Evolutionary conservation across 30 jellyfish, hydroid and myxozoan species (phyloP), one percentile per base, ranked within the genome.

Genomic region (Sanderia malayensis): DNA sequence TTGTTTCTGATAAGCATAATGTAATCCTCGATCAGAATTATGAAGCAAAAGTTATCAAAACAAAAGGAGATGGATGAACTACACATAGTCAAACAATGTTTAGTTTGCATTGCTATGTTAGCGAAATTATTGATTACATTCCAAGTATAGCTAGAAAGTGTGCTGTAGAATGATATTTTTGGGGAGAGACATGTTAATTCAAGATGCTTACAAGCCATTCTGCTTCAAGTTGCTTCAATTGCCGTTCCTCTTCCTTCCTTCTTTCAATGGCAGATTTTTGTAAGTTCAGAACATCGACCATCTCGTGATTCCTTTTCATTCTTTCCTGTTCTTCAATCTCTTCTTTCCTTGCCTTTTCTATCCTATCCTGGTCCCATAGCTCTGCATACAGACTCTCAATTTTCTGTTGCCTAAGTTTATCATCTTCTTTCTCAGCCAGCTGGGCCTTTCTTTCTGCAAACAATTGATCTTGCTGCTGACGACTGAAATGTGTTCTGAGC

Each of bases 141-240:
- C n/a, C n/a, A n/a, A n/a, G n/a, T n/a, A n/a, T n/a, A n/a, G n/a
- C n/a, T n/a, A n/a, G n/a, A n/a, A n/a, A n/a, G n/a, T n/a, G n/a
- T n/a, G n/a, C n/a, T n/a, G n/a, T n/a, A n/a, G n/a, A n/a, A n/a
- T n/a, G n/a, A n/a, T n/a, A n/a, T n/a, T n/a, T n/a, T n/a, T n/a
- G n/a, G n/a, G n/a, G n/a, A n/a, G n/a, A n/a, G n/a, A n/a, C n/a
- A n/a, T n/a, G n/a, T n/a, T n/a, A n/a, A n/a, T n/a, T n/a, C n/a
- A n/a, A n/a, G n/a, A n/a, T 22, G 47, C 94, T 23, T 46, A 88
- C 97, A 79, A 88, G 80, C 95, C 94, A 80, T 20, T 73, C 88
- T n/a, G 95, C 93, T 79, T 88, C 97, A 46, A 44, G 10, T 37
- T 81, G 84, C 58, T 88, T 88, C 15, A 88, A 47, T 47, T 81